phyloP scores from a whole-genome alignment of 2,113 vertebrate species.

The Apodemus speciosus region DNA sequence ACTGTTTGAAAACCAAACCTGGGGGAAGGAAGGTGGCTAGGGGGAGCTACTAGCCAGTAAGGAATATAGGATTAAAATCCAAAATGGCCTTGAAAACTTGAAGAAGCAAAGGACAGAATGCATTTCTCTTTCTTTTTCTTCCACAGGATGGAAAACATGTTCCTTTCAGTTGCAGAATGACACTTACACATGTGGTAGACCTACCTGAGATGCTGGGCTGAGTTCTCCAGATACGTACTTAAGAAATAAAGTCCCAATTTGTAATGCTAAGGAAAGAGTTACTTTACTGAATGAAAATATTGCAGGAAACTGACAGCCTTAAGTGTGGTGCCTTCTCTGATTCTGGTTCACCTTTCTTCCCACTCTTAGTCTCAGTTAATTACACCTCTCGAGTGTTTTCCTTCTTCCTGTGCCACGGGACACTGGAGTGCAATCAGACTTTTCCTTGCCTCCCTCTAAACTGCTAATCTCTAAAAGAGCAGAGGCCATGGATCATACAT shows the following conservation, averaged over 20 bases:
- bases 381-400: not conserved
- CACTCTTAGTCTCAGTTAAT: not conserved
- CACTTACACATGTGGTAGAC: not conserved
- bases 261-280: not conserved
- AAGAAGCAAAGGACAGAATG: not conserved
- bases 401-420: not conserved
- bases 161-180: not conserved
- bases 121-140: not conserved
- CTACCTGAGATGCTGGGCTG: not conserved
- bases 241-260: not conserved
- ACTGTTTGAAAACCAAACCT: not conserved
- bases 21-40: not conserved
- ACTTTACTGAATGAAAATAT: not conserved
- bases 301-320: not conserved
- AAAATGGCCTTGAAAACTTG: slow-evolving; percentile 18
- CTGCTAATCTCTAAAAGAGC: slow-evolving; percentile 28
- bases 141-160: fast-evolving
- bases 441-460: slow-evolving; percentile 2
- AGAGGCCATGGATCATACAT: not conserved
- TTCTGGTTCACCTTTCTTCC: not conserved
- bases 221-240: not conserved
- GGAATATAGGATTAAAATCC: not conserved
- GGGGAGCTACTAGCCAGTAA: not conserved
- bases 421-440: not conserved
- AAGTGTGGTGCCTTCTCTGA: not conserved